These are phyloP conservation scores for Telmatochromis brichardi DNA, from an alignment of 2,113 vertebrate species.

Conservation along the genomic window DNA sequence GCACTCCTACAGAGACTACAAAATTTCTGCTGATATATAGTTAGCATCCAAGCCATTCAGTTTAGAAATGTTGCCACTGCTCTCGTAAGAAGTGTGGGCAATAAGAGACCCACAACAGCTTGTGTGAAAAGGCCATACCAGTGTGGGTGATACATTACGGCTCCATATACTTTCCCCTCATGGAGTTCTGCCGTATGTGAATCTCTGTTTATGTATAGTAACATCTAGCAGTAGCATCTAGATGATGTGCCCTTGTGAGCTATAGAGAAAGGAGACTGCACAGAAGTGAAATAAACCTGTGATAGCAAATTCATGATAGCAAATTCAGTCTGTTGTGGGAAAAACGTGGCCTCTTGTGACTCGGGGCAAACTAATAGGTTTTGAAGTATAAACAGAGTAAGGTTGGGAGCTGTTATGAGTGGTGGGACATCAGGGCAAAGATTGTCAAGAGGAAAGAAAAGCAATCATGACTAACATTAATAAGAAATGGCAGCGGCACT, in stretches of 20 bases:
- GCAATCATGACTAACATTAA: slow-evolving; percentile 31
- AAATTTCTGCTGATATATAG: slow-evolving; percentile 26
- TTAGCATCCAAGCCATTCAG: slow-evolving; percentile 23
- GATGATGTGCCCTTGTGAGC: neutral
- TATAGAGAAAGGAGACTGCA: neutral
- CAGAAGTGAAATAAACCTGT: slow-evolving; percentile 11
- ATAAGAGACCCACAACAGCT: slow-evolving; percentile 37
- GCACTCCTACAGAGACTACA: neutral
- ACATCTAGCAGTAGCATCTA: neutral
- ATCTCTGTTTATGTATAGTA: neutral
- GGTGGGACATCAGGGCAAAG: slow-evolving; percentile 30
- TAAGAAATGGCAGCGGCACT: slow-evolving; percentile 9
- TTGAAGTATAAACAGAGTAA: slow-evolving; percentile 30
- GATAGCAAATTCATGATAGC: slow-evolving; percentile 16
- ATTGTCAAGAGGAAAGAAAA: slow-evolving; percentile 32
- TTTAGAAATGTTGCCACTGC: slow-evolving; percentile 12
- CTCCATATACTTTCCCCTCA: slow-evolving; percentile 4
- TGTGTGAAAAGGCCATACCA: slow-evolving; percentile 51
- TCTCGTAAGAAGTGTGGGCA: slow-evolving; percentile 33
- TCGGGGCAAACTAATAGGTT: slow-evolving; percentile 45
- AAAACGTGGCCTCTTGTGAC: slow-evolving; percentile 30
- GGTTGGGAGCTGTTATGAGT: slow-evolving; percentile 32
- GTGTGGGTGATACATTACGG: slow-evolving; percentile 37
- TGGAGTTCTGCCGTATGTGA: neutral
- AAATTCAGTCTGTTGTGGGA: neutral